Evolutionary conservation across 2,113 vertebrate genomes (phyloP), one percentile per base, ranked within the genome.

Genomic region (Scalopus aquaticus): DNA sequence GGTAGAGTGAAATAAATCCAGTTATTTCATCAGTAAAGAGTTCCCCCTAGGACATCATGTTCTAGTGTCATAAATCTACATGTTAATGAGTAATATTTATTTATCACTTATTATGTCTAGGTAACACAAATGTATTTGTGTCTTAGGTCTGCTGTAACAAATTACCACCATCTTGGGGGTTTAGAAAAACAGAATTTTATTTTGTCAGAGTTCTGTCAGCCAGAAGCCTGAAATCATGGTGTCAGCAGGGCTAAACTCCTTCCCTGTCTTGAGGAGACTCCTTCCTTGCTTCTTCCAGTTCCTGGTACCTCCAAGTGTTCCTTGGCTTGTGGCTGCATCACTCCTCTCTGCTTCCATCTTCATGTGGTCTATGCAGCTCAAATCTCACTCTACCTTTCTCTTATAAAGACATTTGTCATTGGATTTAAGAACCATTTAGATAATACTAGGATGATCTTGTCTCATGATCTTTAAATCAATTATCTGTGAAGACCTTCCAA

Each of bases 201-300:
- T 15, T 6, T 54, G 16, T 64, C 26, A 64, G 0, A 64, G 5
- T 49, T 84, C 9, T 74, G 20, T 9, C 82, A 26, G n/a, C 24
- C 1, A 17, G 79, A 93, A 72, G 26, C 81, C 11, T 1, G 9
- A 85, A 78, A 67, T 10, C 16, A 69, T 54, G 7, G 13, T 51
- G 0, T 37, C 26, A 60, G 17, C 3, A 46, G 2, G 26, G 19
- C 1, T 3, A 7, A 16, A 30, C 16, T 35, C 5, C 11, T 8
- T n/a, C 32, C 32, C 11, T 44, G 16, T 37, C 10, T 0, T 16
- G 44, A 2, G 9, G 9, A 37, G 19, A n/a, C 8, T n/a, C n/a
- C n/a, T n/a, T n/a, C n/a, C n/a, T n/a, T n/a, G n/a, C n/a, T n/a
- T n/a, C n/a, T n/a, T n/a, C n/a, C n/a, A n/a, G n/a, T n/a, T n/a